A percentile compares a stretch with the other conserved stretches of the same genome.
These are phyloP conservation scores for Leuciscus waleckii DNA, from an alignment of 2,797 vertebrate genomes.

Conservation along the genomic window DNA sequence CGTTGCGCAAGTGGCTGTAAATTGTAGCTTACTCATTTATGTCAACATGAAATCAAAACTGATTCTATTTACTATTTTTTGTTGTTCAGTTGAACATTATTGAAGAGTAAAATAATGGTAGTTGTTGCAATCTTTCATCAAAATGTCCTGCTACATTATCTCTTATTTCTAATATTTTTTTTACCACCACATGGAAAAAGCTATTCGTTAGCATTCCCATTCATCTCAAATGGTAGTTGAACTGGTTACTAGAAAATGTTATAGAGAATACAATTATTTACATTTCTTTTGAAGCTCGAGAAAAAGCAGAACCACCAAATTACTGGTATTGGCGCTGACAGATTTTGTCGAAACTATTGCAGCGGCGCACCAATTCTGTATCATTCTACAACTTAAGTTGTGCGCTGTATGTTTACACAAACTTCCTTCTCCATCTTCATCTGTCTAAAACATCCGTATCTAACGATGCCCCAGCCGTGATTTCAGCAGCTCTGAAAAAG, in stretches of 20 bases:
- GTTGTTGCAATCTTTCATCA: neutral
- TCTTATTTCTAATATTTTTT: neutral
- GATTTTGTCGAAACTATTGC: neutral
- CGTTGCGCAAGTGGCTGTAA: neutral
- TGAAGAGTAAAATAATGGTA: neutral
- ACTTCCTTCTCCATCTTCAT: slow-evolving; percentile 37
- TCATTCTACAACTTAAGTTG: neutral
- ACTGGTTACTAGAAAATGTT: neutral
- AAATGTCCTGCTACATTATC: neutral
- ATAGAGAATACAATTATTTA: neutral
- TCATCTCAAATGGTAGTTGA: neutral
- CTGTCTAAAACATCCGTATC: slow-evolving; percentile 43
- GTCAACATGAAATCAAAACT: slow-evolving; percentile 3
- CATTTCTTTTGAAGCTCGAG: neutral
- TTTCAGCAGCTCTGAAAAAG: slow-evolving; percentile 5
- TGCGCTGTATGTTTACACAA: neutral
- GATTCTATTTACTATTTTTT: neutral
- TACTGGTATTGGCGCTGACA: neutral
- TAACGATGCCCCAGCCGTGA: slow-evolving; percentile 12
- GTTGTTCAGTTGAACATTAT: neutral
- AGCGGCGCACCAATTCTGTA: neutral
- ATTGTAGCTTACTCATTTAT: neutral
- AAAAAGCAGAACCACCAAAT: neutral
- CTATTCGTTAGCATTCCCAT: neutral
- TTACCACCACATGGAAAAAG: neutral